Evolutionary conservation across 2,888 invertebrate species (phyloP), one percentile per base, ranked within the genome.

Genomic region (Oxyscelio sp.): DNA sequence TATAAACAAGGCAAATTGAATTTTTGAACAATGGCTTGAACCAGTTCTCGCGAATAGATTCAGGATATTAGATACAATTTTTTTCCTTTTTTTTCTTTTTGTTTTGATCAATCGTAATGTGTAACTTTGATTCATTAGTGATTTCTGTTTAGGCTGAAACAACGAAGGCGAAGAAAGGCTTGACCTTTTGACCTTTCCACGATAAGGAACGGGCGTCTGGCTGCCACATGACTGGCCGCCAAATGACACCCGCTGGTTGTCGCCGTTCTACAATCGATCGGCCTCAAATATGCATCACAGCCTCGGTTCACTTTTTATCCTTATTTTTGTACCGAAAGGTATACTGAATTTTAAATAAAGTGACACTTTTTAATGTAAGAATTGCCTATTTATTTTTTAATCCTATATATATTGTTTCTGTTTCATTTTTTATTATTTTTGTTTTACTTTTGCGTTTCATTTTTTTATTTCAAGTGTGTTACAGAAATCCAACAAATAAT

Each of bases 71-170:
- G 48, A 48, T 43, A 21, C n/a, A 24, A 8, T 52, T 58, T 54
- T 38, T 54, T 74, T 58, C 40, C 48, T 74, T 68, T 43, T 61
- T 31, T 45, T 61, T 40, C 13, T 24, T 17, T 19, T 65, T 54
- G 34, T 38, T 11, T 13, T 27, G 27, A 6, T 27, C n/a, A 21
- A 8, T 65, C 8, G 11, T n/a, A n/a, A 52, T 59, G 50, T 45
- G 40, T 38, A 54, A 77, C 17, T 27, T 82, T 74, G 74, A 75
- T 86, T 86, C 65, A 87, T 73, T 61, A 40, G 17, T 80, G 43
- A 50, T 87, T 87, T 90, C 90, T 91, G 89, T 89, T 40, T 91
- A 91, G 91, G 91, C 83, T 91, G 90, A 91, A 85, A 85, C 86
- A 74, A 68, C 78, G 73, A 61, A 78, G 80, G 54, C 78, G 74